phyloP scores from a whole-genome alignment of 2,888 invertebrate species.

The Macropis europaea region DNA sequence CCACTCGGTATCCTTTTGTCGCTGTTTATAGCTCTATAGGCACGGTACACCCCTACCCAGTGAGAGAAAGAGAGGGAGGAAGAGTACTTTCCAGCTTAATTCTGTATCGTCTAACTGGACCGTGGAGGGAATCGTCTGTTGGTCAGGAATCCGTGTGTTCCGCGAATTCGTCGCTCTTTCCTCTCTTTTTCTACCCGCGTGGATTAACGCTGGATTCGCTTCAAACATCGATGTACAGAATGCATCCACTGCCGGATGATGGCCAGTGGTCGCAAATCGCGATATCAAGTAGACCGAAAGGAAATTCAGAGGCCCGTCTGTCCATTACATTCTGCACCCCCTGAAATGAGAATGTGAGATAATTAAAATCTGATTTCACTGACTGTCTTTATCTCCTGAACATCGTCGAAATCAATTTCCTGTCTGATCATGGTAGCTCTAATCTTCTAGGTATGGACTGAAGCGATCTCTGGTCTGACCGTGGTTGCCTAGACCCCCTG shows the following conservation, averaged over 20 bases:
- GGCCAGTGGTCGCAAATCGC: neutral
- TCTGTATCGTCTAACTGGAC: conserved; percentile 56
- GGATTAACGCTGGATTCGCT: conserved; percentile 19
- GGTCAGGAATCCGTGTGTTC: conserved; percentile 35
- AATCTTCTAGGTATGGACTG: too few relatives aligned
- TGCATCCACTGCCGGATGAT: neutral
- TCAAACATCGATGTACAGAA: conserved; percentile 6
- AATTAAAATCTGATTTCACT: too few relatives aligned
- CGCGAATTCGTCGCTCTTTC: conserved; percentile 24
- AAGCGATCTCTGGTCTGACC: too few relatives aligned
- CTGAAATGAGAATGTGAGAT: too few relatives aligned
- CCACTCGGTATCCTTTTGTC: conserved; percentile 63
- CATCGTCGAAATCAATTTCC: too few relatives aligned
- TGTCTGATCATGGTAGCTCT: too few relatives aligned
- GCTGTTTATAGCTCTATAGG: conserved; percentile 59
- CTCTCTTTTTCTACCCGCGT: conserved; percentile 8
- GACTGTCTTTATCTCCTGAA: too few relatives aligned
- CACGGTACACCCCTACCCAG: conserved; percentile 38
- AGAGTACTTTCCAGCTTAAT: conserved; percentile 52
- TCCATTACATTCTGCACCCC: too few relatives aligned
- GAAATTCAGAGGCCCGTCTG: neutral
- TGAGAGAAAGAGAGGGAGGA: too few relatives aligned
- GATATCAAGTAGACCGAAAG: neutral
- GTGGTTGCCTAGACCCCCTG: too few relatives aligned
- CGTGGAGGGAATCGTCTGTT: conserved; percentile 49